Base-by-base conservation (phyloP, 2,797 vertebrate species). In the Alectoris magna region DNA sequence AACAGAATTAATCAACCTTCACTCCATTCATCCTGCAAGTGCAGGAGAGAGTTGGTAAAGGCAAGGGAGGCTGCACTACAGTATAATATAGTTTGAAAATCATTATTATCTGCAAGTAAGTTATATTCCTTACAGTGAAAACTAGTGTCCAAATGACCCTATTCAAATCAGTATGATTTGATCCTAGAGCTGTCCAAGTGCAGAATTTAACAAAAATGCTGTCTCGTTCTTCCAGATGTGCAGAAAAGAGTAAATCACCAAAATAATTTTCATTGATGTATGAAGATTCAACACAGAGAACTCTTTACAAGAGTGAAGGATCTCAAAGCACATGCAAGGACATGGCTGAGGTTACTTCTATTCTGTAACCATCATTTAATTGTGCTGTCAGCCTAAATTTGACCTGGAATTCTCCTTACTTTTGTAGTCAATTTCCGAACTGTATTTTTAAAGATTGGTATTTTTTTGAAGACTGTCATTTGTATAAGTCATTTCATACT, bases 21-120 rank as follows among this genome's bases (percentile, higher is more conserved):
- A 73, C 21, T 3, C 2, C 0, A 0, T 53, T 66, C 29, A 34
- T 36, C 11, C 21, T 70, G 51, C 15, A 55, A 31, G 29, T 55
- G 16, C 51, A 53, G 27, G 9, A 6, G 3, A 69, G 27, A 22
- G 2, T 9, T 78, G 6, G 16, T 74, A n/a, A 84, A 55, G 11
- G 7, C 49, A n/a, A 77, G 36, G 69, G 3, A 51, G 23, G 11
- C 24, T 59, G 16, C 11, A 68, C 7, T 11, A 24, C 8, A 3
- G 8, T 21, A 55, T 48, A 38, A 38, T 4, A 60, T 13, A 22
- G 8, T 70, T 58, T 62, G 26, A 29, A 80, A 90, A 71, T 48
- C 5, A 9, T 68, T 56, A 29, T 46, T 4, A 29, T n/a, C 22
- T 59, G 17, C 18, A 82, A 36, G 13, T 14, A 15, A 22, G 19